Conservation (phyloP, 1,140 invertebrate species). For the Euborellia annulipes region DNA sequence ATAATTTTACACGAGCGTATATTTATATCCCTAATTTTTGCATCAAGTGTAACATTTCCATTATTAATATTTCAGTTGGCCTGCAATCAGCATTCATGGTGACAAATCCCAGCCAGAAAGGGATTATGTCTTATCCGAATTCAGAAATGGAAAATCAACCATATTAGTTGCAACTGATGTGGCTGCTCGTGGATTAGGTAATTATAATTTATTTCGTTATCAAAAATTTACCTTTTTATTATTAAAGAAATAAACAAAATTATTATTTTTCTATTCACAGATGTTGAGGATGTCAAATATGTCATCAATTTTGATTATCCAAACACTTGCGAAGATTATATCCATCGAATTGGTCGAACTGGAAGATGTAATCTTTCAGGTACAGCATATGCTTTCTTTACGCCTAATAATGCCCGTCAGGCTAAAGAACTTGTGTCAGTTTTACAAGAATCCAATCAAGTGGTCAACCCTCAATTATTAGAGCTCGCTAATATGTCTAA, state of each 20-base stretch:
- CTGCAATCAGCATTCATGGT: conserved; percentile 87
- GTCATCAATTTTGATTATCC: conserved; percentile 63
- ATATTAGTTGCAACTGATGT: conserved; percentile 60
- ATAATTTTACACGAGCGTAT: no score
- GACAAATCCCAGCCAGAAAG: conserved; percentile 94
- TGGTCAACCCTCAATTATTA: conserved; percentile 31
- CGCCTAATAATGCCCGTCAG: conserved; percentile 38
- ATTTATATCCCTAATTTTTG: no score
- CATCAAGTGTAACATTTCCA: no score
- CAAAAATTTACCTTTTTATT: conserved; percentile 3
- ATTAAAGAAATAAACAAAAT: conserved; percentile 4
- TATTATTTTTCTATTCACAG: conserved; percentile 22
- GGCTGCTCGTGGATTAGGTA: conserved; percentile 52
- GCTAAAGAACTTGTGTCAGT: conserved; percentile 40
- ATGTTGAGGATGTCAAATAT: conserved; percentile 58
- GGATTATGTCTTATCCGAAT: conserved; percentile 77
- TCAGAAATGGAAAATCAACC: conserved; percentile 37
- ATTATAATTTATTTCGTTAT: conserved; percentile 14
- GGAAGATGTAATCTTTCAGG: conserved; percentile 44
- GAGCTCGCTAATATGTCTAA: conserved; percentile 22
- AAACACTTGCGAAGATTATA: conserved; percentile 51
- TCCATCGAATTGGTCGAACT: conserved; percentile 55
- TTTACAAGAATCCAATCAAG: conserved; percentile 43
- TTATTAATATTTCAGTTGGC: conserved; percentile 45
- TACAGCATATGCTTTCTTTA: conserved; percentile 60